A percentile compares a stretch with the other conserved stretches of the same genome.
Evolutionary conservation across 2,797 vertebrate genomes (phyloP).

Genomic region (Dendrocincla tyrannina): DNA sequence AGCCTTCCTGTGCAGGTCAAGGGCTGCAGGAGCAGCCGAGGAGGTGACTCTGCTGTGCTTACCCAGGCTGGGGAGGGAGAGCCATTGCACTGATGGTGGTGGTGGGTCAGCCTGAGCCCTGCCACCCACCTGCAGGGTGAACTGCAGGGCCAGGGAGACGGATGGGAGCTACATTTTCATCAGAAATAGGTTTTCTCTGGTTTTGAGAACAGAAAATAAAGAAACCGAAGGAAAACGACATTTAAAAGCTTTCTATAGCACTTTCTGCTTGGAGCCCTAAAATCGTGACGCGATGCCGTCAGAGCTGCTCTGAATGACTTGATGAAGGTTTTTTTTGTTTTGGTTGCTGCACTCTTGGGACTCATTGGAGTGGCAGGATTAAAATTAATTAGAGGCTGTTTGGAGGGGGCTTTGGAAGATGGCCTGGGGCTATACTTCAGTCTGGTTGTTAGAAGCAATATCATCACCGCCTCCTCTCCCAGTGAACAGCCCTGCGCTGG

Average conservation of each 20-base stretch:
- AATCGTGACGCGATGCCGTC: slow-evolving; percentile 62
- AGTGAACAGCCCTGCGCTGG: slow-evolving; percentile 61
- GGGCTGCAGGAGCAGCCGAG: background rate
- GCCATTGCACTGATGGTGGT: rapidly evolving
- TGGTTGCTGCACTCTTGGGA: slow-evolving; percentile 76
- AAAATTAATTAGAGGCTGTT: slow-evolving; percentile 85
- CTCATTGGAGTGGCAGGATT: slow-evolving; percentile 83
- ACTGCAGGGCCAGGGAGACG: background rate
- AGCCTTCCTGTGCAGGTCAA: background rate
- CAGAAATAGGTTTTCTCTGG: background rate
- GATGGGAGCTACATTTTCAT: background rate
- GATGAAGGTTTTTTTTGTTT: slow-evolving; percentile 76
- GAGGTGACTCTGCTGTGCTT: background rate
- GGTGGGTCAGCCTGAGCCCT: background rate
- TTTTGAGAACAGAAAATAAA: slow-evolving; percentile 8
- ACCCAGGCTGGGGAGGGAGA: background rate
- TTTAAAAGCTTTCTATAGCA: background rate
- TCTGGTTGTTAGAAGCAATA: slow-evolving; percentile 81
- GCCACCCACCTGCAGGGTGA: background rate
- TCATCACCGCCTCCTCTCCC: slow-evolving; percentile 70
- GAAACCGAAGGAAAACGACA: background rate
- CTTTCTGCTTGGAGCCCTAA: slow-evolving; percentile 63
- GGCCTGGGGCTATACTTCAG: slow-evolving; percentile 78
- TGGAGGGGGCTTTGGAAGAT: slow-evolving; percentile 81
- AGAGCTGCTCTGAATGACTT: slow-evolving; percentile 76